Base-by-base conservation (phyloP, 2,113 vertebrate species). In the Peromyscus californicus region DNA sequence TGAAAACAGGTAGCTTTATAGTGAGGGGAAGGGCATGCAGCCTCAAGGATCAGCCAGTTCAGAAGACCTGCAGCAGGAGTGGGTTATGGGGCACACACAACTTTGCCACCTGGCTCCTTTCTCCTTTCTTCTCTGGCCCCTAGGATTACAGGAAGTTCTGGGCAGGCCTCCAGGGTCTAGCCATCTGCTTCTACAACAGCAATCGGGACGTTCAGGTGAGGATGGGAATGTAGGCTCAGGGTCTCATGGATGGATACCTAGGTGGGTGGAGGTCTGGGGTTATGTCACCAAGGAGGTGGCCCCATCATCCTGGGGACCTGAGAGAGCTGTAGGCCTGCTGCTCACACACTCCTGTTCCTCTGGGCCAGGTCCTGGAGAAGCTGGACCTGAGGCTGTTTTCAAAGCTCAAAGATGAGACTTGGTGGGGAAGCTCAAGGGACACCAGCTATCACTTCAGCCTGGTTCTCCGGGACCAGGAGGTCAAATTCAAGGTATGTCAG, bases 91-190 rank as follows among this genome's bases (percentile, higher is more conserved):
- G 57, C 36, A 22, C 2, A 2, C 4, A 39, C 61, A 1, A 42
- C 61, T 19, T 82, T 11, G 65, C 70, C 74, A 29, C 3, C 63
- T 97, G 90, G 69, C 54, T 54, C 78, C 92, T 70, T 75, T 48
- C 36, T 8, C 24, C 70, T 70, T 85, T 76, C 26, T 24, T 33
- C 33, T 95, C 45, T 78, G 67, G 6, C 42, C 91, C 17, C 72
- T 94, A 99, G 99, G 98, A 97, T 2, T 98, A 98, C 59, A 98
- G 96, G 42, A 99, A 98, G 79, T 98, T 99, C 86, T 99, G 99
- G 99, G 98, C 99, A 0, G 98, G 98, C 26, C 98, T 99, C 33
- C 98, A 98, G 97, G 99, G 99, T 33, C 98, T 98, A 83, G 84
- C 95, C 0, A 97, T 99, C 9, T 98, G 98, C 97, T 99, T 99